phyloP scores from a whole-genome alignment of 2,888 invertebrate species.

The Halictus quadricinctus region DNA sequence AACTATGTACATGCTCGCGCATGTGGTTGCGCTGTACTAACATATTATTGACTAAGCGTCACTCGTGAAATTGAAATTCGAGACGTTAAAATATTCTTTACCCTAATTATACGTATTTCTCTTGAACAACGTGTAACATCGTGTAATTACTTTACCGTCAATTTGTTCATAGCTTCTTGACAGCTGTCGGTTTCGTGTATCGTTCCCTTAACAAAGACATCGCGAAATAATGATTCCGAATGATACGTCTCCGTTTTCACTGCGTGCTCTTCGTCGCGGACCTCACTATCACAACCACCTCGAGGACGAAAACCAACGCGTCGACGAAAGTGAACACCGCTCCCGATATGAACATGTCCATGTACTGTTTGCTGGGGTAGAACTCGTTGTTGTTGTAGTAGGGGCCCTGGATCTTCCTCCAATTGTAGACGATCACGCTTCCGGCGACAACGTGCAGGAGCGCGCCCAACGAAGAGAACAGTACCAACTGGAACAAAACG shows the following conservation, averaged over 20 bases:
- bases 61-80: slow-evolving; percentile 12
- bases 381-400: slow-evolving; percentile 82
- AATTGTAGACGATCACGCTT: slow-evolving; percentile 85
- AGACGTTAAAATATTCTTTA: background rate
- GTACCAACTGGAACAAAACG: slow-evolving; percentile 82
- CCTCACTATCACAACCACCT: slow-evolving; percentile 86
- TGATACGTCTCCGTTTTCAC: slow-evolving; percentile 15
- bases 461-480: slow-evolving; percentile 86
- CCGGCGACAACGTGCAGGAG: slow-evolving; percentile 87
- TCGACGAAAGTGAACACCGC: slow-evolving; percentile 86
- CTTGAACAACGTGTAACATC: background rate
- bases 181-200: background rate
- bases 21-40: background rate
- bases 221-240: background rate
- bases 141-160: background rate
- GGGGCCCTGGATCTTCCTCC: slow-evolving; percentile 78
- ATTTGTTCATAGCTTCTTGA: slow-evolving; percentile 6
- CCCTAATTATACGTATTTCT: background rate
- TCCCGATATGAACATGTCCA: slow-evolving; percentile 87
- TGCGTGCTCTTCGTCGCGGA: slow-evolving; percentile 67
- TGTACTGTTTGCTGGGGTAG: slow-evolving; percentile 86
- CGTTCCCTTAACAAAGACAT: background rate
- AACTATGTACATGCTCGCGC: background rate
- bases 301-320: slow-evolving; percentile 85
- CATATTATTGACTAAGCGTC: slow-evolving; percentile 9